phyloP scores from a whole-genome alignment of 2,113 vertebrate genomes.

The Sphaerodactylus townsendi region DNA sequence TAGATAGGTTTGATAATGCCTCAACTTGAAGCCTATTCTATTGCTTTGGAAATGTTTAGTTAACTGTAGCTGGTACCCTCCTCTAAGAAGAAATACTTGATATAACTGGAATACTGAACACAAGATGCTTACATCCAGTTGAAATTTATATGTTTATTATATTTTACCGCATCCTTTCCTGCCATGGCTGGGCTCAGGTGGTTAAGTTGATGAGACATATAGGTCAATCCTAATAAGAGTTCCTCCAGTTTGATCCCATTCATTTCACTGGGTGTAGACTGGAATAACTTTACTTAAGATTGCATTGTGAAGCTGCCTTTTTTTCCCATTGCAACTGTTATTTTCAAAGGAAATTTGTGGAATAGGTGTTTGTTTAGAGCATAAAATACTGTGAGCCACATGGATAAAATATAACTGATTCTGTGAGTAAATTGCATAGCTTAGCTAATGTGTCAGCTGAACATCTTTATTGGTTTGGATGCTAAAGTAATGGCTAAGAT shows the following conservation, averaged over 20 bases:
- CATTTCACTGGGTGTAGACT: too few species aligned
- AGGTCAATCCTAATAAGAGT: too few species aligned
- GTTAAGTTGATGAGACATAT: neutral
- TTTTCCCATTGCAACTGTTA: neutral
- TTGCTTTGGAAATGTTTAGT: neutral
- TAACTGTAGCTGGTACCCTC: neutral
- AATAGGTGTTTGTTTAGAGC: neutral
- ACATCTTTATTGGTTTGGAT: neutral
- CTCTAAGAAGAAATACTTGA: neutral
- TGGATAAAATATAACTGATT: constrained; percentile 18
- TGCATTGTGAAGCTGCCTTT: too few species aligned
- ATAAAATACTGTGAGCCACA: neutral
- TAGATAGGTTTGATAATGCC: too few species aligned
- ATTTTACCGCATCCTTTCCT: too few species aligned
- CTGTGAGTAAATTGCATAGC: neutral
- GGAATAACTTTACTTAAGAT: too few species aligned
- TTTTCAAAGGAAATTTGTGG: neutral
- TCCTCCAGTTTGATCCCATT: too few species aligned
- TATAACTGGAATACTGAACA: neutral
- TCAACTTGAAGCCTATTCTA: neutral
- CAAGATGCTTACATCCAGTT: neutral
- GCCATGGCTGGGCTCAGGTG: too few species aligned
- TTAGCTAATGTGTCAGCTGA: constrained; percentile 8
- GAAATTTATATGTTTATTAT: too few species aligned
- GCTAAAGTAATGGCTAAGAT: neutral